Evolutionary conservation across 2,113 vertebrate genomes (phyloP), one percentile per base, ranked within the genome.

Genomic region (Hemichromis elongatus): DNA sequence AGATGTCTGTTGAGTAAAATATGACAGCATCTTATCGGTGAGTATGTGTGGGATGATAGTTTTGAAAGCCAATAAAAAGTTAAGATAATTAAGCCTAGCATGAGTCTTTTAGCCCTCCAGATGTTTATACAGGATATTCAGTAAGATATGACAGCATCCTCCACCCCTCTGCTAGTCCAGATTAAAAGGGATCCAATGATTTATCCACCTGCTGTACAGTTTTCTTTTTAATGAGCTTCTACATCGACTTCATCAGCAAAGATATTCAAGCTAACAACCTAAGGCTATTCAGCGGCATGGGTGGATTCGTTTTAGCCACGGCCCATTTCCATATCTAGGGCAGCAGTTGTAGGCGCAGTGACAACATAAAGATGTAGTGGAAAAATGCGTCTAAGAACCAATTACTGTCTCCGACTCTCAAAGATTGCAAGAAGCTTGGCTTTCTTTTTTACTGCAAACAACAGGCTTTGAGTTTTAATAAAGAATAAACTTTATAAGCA

Each of bases 51-150:
- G 89, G 89, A 5, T 47, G 82, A 57, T 35, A n/a, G 56, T 81
- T 86, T 42, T 75, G 24, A 75, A 50, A 75, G 24, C 45, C 70
- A 75, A 75, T 63, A 8, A 77, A 79, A 63, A 80, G 77, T 84
- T 66, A 56, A 78, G 14, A 1, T 82, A 86, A 86, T 79, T 1
- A 81, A 77, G 55, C 77, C 40, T 80, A 33, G 61, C 19, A 56
- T 5, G 47, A 89, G 66, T 47, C 37, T 52, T 79, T 86, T 42
- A 24, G 61, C 87, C 83, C 80, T 88, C 40, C 86, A 89, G 89
- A 82, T 90, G 86, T 89, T 79, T 45, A 37, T 8, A 21, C 33
- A 53, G 57, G 13, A 82, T 24, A 80, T 86, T 61, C 80, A 81
- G 59, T 70, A 57, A 21, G 52, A 86, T 35, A 21, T 81, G 84